phyloP scores from a whole-genome alignment of 2,113 vertebrate species.

The Marmota flaviventris region DNA sequence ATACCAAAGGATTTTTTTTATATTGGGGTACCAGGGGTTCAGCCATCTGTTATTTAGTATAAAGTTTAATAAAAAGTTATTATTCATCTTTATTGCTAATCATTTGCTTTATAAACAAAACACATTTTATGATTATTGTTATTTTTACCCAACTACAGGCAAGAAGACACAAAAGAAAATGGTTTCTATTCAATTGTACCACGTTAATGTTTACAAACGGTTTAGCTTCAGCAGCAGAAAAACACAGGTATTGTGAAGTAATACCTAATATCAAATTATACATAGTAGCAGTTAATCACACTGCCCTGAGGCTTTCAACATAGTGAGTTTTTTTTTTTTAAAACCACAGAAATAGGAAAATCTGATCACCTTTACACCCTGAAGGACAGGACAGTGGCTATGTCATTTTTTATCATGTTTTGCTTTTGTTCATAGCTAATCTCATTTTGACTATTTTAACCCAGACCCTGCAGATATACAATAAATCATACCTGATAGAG shows the following conservation, averaged over 20 bases:
- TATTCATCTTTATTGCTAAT: slow-evolving; percentile 76
- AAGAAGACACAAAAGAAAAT: slow-evolving; percentile 69
- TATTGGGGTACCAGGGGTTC: slow-evolving; percentile 75
- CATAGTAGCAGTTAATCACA: slow-evolving; percentile 54
- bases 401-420: slow-evolving; percentile 51
- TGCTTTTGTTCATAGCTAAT: slow-evolving; percentile 71
- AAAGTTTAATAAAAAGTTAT: slow-evolving; percentile 81
- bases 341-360: slow-evolving; percentile 52
- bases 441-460: slow-evolving; percentile 69
- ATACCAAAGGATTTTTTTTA: slow-evolving; percentile 75
- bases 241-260: slow-evolving; percentile 52
- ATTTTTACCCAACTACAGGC: slow-evolving; percentile 53
- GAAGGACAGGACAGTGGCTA: slow-evolving; percentile 51
- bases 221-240: slow-evolving; percentile 23
- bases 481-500: slow-evolving; percentile 66
- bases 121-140: slow-evolving; percentile 61
- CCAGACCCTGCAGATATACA: slow-evolving; percentile 61
- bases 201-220: slow-evolving; percentile 59
- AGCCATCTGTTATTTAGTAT: slow-evolving; percentile 84
- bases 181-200: slow-evolving; percentile 12
- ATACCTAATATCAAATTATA: slow-evolving; percentile 67
- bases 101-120: slow-evolving; percentile 74
- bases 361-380: slow-evolving; percentile 54
- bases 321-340: slow-evolving; percentile 20
- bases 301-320: background rate